Base-by-base conservation (phyloP, 2,888 invertebrate genomes). In the Matsumyia berberina region DNA sequence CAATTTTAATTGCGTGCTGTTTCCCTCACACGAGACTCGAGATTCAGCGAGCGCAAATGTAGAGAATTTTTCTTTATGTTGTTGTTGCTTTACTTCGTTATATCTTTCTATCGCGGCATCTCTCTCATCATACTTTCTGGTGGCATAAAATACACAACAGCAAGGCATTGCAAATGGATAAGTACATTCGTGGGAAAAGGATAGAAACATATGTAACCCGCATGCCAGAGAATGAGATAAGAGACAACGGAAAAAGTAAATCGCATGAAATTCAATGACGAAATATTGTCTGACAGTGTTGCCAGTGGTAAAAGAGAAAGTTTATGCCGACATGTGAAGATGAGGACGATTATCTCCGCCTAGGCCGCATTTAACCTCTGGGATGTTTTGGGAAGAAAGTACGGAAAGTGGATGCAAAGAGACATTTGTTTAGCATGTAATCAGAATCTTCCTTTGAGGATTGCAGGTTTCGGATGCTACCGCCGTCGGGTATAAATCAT, bases 201-300 rank as follows among this genome's bases (percentile, higher is more conserved):
- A 76, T 64, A 9, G 57, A 62, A 15, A 5, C 11, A 55, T 37
- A 55, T 24, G 17, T n/a, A 55, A 49, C 35, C 24, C 35, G 37
- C 60, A 66, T 60, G 67, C 35, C 29, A 46, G 51, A 8, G 53
- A 74, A 19, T 55, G 67, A 58, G 73, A 80, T 67, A 67, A 67
- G 29, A 73, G 42, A n/a, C 42, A 74, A 46, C 12, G 46, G 12
- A 58, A n/a, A 35, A 69, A 44, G 53, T 29, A 70, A 69, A 64
- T 76, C 51, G 57, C 81, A 76, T 57, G 51, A 57, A 70, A 64
- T 44, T 70, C 17, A 60, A 62, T 57, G 62, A 81, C 69, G 51
- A 76, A 76, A 57, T 44, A 60, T 42, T 57, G 24, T 39, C 9
- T 15, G 4, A 12, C 1, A 70, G 69, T 44, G 58, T 81, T 81